phyloP scores from a whole-genome alignment of 2,888 invertebrate genomes.

The Lepeophtheirus nordmannii region DNA sequence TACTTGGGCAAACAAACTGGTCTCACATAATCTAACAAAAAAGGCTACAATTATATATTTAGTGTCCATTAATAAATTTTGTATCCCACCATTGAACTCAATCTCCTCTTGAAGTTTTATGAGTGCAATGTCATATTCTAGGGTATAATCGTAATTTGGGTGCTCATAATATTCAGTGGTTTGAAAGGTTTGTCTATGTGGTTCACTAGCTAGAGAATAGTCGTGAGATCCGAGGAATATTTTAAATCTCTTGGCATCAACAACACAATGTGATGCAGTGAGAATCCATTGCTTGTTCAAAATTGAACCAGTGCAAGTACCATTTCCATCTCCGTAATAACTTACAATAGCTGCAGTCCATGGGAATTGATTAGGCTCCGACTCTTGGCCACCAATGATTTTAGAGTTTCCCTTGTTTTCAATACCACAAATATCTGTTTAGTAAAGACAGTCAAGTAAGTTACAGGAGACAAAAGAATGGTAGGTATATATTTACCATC shows the following conservation, averaged over 20 bases:
- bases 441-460: no score
- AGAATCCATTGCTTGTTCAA: conserved; percentile 7
- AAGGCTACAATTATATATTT: no score
- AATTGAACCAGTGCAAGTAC: conserved; percentile 11
- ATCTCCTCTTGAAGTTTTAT: not conserved
- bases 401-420: not conserved
- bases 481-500: no score
- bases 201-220: not conserved
- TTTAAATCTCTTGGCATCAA: not conserved
- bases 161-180: not conserved
- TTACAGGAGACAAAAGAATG: no score
- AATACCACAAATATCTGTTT: conserved; percentile 6
- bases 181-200: not conserved
- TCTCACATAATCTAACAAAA: conserved; percentile 5
- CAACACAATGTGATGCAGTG: conserved; percentile 17
- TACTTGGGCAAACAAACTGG: not conserved
- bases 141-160: not conserved
- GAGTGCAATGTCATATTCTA: conserved; percentile 10
- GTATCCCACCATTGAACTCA: conserved; percentile 13
- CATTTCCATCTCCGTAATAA: not conserved
- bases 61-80: no score
- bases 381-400: conserved; percentile 10
- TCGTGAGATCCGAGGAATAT: conserved; percentile 9
- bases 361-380: conserved; percentile 18
- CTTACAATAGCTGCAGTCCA: not conserved